These are phyloP conservation scores for Aptenodytes patagonicus DNA, from an alignment of 2,113 vertebrate species.

Conservation along the genomic window DNA sequence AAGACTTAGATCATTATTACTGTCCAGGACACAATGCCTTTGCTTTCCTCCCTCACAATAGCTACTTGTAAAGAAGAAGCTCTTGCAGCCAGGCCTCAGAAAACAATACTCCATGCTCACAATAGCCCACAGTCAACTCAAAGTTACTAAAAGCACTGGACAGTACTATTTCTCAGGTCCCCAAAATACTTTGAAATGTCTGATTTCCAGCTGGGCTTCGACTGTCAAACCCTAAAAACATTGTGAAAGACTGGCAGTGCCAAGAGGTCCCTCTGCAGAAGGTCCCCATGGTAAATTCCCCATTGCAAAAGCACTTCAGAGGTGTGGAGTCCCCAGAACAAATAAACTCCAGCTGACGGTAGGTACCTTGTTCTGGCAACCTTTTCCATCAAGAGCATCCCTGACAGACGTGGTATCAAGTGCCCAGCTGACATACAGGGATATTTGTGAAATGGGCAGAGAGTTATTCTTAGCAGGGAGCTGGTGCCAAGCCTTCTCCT, in stretches of 20 bases:
- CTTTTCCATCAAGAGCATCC: neutral
- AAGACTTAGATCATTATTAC: neutral
- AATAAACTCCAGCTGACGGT: neutral
- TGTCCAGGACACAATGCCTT: neutral
- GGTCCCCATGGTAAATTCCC: neutral
- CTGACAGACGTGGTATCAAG: neutral
- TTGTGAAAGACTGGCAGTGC: neutral
- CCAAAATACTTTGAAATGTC: neutral
- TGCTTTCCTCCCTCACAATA: slow-evolving; percentile 10
- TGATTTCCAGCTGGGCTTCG: neutral
- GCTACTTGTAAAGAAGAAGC: neutral
- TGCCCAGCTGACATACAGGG: neutral
- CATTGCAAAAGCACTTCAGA: neutral
- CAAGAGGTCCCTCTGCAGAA: neutral
- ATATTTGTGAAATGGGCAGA: neutral
- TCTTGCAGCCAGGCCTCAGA: neutral
- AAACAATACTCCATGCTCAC: neutral
- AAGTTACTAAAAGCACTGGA: neutral
- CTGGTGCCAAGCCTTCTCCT: neutral
- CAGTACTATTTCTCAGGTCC: neutral
- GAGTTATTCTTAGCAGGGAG: neutral
- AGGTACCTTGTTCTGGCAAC: neutral
- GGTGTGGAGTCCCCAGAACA: neutral
- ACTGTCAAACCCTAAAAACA: neutral
- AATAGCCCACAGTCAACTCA: neutral